Percentiles rank a stretch among this genome's conserved stretches.
Evolutionary conservation across 2,113 vertebrate genomes (phyloP).

Genomic region (Athene cunicularia): DNA sequence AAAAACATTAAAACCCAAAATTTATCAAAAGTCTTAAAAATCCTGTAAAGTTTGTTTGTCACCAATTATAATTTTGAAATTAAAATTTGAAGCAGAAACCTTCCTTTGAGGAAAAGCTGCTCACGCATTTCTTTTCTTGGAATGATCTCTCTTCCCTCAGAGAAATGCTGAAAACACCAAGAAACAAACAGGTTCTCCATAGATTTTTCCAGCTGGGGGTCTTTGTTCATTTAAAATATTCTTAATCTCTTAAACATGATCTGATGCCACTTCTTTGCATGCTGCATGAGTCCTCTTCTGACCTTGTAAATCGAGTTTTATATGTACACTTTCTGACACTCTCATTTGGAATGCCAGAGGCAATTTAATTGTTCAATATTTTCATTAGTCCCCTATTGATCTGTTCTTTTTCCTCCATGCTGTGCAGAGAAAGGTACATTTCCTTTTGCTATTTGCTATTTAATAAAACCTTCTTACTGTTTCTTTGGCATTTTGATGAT

Average conservation of each 20-base stretch:
- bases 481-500: background rate
- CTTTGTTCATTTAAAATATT: background rate
- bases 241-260: background rate
- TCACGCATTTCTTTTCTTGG: background rate
- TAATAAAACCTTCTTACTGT: background rate
- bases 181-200: background rate
- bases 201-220: background rate
- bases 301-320: slow-evolving; percentile 59
- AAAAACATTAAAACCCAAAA: background rate
- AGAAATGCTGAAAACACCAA: background rate
- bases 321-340: background rate
- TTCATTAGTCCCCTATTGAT: slow-evolving; percentile 40
- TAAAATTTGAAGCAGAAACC: background rate
- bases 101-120: background rate
- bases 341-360: slow-evolving; percentile 23
- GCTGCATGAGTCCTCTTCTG: slow-evolving; percentile 40
- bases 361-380: slow-evolving; percentile 58
- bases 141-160: background rate
- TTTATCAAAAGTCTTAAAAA: background rate
- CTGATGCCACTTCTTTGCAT: background rate
- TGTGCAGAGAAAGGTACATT: slow-evolving; percentile 2
- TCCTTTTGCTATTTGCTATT: slow-evolving; percentile 7
- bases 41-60: background rate
- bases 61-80: background rate
- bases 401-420: background rate